A percentile compares a stretch with the other conserved stretches of the same genome.
These are phyloP conservation scores for Aphaenogaster floridana DNA, from an alignment of 1,140 invertebrate genomes.

Conservation along the genomic window DNA sequence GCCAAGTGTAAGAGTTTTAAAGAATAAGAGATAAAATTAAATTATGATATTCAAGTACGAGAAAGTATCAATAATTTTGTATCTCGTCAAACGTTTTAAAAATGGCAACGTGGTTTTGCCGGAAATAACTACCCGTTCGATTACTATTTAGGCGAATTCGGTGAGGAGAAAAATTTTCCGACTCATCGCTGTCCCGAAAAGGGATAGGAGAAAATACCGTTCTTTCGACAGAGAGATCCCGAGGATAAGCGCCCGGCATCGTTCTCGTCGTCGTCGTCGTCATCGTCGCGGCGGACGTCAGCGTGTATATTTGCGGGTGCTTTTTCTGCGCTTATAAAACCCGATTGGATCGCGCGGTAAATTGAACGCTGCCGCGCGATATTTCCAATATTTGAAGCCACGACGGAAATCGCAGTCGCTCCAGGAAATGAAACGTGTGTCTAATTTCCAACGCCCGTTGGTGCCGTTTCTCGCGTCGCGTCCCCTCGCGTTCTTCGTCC, in stretches of 20 bases:
- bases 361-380: conserved; percentile 82
- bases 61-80: neutral
- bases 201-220: conserved; percentile 21
- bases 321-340: conserved; percentile 81
- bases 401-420: conserved; percentile 84
- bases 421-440: conserved; percentile 86
- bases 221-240: conserved; percentile 32
- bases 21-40: neutral
- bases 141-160: conserved; percentile 34
- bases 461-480: conserved; percentile 39
- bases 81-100: neutral
- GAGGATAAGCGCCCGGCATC: conserved; percentile 33
- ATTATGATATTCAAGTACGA: neutral
- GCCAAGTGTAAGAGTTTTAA: neutral
- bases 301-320: conserved; percentile 42
- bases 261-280: conserved; percentile 1
- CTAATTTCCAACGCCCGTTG: conserved; percentile 85
- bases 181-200: neutral
- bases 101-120: neutral
- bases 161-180: conserved; percentile 33
- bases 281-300: conserved; percentile 11
- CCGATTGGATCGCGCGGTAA: conserved; percentile 80
- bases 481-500: conserved; percentile 47
- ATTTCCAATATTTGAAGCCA: conserved; percentile 86
- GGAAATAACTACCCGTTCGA: conserved; percentile 26